These are phyloP conservation scores for Umimayanthus chanpuru DNA, from an alignment of 92 coral and sea anemone genomes.

Conservation along the genomic window DNA sequence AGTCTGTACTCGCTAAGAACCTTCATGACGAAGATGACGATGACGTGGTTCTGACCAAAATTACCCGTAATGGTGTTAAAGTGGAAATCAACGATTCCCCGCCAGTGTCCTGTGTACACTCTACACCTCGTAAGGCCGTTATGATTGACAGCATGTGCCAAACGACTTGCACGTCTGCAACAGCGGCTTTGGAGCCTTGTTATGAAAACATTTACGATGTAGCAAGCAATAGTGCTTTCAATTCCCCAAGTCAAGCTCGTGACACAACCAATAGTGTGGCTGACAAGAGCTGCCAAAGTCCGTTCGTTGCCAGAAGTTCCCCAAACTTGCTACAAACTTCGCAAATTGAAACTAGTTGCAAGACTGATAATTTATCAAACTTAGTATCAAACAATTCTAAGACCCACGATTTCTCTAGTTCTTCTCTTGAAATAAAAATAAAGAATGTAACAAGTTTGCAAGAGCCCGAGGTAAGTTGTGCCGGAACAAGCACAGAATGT, in stretches of 20 bases:
- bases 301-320: neutral
- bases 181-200: neutral
- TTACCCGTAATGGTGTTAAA: conserved; percentile 36
- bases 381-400: neutral
- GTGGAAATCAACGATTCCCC: conserved; percentile 7
- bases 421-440: neutral
- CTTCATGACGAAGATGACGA: conserved; percentile 1
- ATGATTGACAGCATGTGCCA: conserved; percentile 34
- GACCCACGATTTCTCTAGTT: neutral
- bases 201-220: neutral
- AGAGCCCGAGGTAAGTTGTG: neutral
- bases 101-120: neutral
- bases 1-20: neutral
- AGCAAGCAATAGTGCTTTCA: neutral
- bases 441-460: conserved; percentile 17
- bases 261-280: neutral
- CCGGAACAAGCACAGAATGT: neutral
- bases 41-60: conserved; percentile 21
- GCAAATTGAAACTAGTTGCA: no score
- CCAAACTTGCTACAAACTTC: neutral
- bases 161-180: neutral
- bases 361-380: neutral
- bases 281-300: neutral
- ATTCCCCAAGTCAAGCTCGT: neutral
- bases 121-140: neutral